Base-by-base conservation (phyloP, 2,888 invertebrate genomes). In the Ceriagrion tenellum region DNA sequence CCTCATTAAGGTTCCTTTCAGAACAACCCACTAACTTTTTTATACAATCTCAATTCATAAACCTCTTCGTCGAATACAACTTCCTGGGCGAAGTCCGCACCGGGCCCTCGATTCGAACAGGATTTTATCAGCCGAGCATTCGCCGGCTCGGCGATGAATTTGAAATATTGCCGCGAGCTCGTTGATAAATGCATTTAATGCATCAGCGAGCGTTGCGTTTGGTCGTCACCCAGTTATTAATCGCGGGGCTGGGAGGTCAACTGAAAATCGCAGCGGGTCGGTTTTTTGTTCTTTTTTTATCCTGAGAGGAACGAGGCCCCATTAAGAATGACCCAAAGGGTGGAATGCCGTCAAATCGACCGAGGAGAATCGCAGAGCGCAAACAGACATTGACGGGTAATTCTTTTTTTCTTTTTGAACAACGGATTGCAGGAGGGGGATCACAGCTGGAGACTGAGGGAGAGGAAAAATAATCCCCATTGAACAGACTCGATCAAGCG, bases 121-220 rank as follows among this genome's bases (percentile, higher is more conserved):
- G 35, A 81, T 16, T 81, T 81, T 81, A 35, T 81, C 81, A 12
- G 1, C 18, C 0, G 13, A 26, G 81, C 30, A 81, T 30, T 81
- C 35, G 26, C 13, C 35, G 35, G 81, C 81, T 16, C 18, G 4
- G 81, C 6, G 23, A 3, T 26, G 69, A 69, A 69, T 26, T 10
- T 35, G 81, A 81, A 81, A 35, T 81, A 81, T 81, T 35, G 81
- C 81, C 30, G 81, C 18, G 35, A 1, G 13, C 18, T 81, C 30
- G 35, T 13, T 81, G 35, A 81, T 81, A 81, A 81, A 81, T 81
- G 81, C 81, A 81, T 81, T 81, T 81, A 81, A 81, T 81, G 81
- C 81, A 81, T 81, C 81, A 81, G 81, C 26, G 35, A 35, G 16
- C 35, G 35, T 81, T 81, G 81, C 35, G 30, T 81, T 81, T 35